Evolutionary conservation across 2,113 vertebrate genomes (phyloP).

Genomic region (Ctenomys sociabilis): DNA sequence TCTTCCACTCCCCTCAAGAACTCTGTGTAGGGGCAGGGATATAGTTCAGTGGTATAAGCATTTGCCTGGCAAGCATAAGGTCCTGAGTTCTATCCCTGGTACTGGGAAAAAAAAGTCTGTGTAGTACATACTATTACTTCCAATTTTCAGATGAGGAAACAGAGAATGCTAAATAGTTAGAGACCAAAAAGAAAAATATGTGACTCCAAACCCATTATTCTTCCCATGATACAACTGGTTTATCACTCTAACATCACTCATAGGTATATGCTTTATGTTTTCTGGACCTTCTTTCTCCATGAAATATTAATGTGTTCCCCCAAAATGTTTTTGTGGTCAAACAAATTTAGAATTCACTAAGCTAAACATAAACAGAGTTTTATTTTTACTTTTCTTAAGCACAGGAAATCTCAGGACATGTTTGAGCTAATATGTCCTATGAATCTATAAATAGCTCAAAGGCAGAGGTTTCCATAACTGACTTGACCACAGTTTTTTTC

Average conservation of each 20-base stretch:
- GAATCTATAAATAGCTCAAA: conserved; percentile 70
- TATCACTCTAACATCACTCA: neutral
- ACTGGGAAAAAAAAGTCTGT: neutral
- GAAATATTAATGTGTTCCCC: conserved; percentile 58
- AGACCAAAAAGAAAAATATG: neutral
- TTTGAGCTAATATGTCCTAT: conserved; percentile 25
- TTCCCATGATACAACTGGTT: neutral
- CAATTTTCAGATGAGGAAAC: neutral
- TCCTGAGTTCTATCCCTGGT: no score
- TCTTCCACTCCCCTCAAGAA: neutral
- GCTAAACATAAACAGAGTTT: conserved; percentile 61
- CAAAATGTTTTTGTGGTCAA: conserved; percentile 50
- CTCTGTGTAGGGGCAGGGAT: no score
- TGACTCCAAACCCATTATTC: neutral
- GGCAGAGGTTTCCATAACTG: conserved; percentile 57
- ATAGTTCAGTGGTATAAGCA: no score
- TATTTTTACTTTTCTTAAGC: conserved; percentile 28
- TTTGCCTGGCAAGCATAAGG: no score
- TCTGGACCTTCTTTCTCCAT: neutral
- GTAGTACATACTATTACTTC: neutral
- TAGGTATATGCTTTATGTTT: neutral
- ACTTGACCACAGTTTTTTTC: conserved; percentile 58
- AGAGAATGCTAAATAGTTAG: neutral
- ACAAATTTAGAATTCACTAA: conserved; percentile 64
- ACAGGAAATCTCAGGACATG: conserved; percentile 66